A percentile compares a stretch with the other conserved stretches of the same genome.
Conservation (phyloP, 2,113 vertebrate genomes). For the Jaculus jaculus region DNA sequence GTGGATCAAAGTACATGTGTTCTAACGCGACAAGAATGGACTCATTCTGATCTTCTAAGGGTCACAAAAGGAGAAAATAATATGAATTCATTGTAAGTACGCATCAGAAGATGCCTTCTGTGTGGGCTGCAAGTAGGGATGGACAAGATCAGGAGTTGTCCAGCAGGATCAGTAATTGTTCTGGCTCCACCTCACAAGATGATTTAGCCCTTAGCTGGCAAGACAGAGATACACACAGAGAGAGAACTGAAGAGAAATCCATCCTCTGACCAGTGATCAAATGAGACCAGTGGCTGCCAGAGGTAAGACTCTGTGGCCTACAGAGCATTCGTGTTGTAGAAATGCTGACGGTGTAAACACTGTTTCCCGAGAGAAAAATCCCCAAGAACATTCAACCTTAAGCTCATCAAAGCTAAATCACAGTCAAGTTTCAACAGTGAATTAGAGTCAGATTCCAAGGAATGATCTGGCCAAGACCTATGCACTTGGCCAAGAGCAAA, state of each 20-base stretch:
- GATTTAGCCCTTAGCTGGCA: too few relatives aligned
- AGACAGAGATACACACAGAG: background rate
- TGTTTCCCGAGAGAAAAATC: background rate
- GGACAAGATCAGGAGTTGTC: background rate
- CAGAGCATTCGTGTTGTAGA: background rate
- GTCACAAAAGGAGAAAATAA: background rate
- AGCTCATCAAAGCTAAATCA: background rate
- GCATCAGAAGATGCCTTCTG: background rate
- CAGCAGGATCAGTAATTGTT: background rate
- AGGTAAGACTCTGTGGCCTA: background rate
- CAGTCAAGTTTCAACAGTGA: background rate
- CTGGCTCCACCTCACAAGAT: background rate
- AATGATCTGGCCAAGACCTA: background rate
- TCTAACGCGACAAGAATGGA: background rate
- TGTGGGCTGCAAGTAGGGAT: background rate
- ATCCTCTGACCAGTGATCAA: background rate
- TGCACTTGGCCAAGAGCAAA: background rate
- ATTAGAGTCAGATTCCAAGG: background rate
- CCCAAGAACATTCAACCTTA: too few relatives aligned
- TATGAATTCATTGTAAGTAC: slow-evolving; percentile 7
- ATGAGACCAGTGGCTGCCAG: background rate
- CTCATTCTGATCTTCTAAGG: background rate
- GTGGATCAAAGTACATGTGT: background rate
- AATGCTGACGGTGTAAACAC: background rate
- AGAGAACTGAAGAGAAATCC: background rate